These are phyloP conservation scores for Hippoglossus stenolepis DNA, from an alignment of 2,113 vertebrate genomes.

Conservation along the genomic window DNA sequence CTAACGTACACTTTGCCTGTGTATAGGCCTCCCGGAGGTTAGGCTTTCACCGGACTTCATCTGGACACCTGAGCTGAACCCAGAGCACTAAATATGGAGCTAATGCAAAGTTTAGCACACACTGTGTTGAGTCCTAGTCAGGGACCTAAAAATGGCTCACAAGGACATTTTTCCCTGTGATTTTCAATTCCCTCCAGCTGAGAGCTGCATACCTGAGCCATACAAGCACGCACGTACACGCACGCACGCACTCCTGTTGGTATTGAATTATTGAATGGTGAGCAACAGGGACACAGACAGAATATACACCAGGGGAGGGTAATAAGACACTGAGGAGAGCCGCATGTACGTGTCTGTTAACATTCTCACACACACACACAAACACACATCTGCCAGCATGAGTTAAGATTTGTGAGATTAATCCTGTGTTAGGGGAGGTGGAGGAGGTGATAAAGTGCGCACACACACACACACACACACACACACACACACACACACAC, in stretches of 20 bases:
- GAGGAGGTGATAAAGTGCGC: neutral
- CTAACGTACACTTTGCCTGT: constrained; percentile 11
- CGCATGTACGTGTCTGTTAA: neutral
- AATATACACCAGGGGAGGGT: constrained; percentile 52
- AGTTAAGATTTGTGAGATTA: constrained; percentile 23
- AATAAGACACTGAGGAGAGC: constrained; percentile 63
- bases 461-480: neutral
- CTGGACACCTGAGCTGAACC: neutral
- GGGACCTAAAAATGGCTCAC: neutral
- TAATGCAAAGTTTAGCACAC: neutral
- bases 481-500: too few relatives aligned
- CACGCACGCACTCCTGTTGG: constrained; percentile 26
- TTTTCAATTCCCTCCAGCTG: constrained; percentile 29
- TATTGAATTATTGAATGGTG: constrained; percentile 78
- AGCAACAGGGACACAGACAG: constrained; percentile 42
- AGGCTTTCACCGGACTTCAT: neutral
- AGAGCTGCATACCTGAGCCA: constrained; percentile 41
- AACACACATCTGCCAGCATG: constrained; percentile 2
- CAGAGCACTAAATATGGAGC: neutral
- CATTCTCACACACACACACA: constrained; percentile 16
- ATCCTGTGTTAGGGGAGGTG: constrained; percentile 15
- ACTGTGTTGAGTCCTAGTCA: neutral
- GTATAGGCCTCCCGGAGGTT: neutral
- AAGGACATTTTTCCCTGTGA: neutral
- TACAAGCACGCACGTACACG: neutral